These are phyloP conservation scores for Adrianichthys oophorus DNA, from an alignment of 2,797 vertebrate species.

Conservation along the genomic window DNA sequence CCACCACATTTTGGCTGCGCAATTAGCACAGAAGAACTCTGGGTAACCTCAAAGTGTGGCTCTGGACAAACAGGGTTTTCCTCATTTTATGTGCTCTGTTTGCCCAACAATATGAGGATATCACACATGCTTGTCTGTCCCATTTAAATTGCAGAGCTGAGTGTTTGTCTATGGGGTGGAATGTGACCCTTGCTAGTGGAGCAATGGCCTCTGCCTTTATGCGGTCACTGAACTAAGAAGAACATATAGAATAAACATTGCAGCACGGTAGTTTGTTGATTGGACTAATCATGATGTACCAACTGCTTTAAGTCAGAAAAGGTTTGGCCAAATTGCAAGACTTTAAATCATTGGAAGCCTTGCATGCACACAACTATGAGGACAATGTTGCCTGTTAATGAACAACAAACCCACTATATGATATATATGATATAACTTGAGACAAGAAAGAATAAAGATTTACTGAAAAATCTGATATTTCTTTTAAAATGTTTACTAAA, in stretches of 20 bases:
- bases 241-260: slow-evolving; percentile 70
- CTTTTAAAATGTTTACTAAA: too few relatives aligned
- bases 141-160: slow-evolving; percentile 57
- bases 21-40: slow-evolving; percentile 30
- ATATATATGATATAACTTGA: too few relatives aligned
- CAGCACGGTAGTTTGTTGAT: slow-evolving; percentile 41
- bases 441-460: too few relatives aligned
- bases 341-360: too few relatives aligned
- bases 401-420: too few relatives aligned
- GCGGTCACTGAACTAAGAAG: slow-evolving; percentile 53
- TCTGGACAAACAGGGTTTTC: slow-evolving; percentile 41
- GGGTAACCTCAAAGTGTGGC: slow-evolving; percentile 32
- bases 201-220: slow-evolving; percentile 47
- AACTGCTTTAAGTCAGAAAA: slow-evolving; percentile 30
- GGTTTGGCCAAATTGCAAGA: background rate
- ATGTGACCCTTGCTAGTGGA: slow-evolving; percentile 49
- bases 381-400: too few relatives aligned
- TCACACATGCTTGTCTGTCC: slow-evolving; percentile 49
- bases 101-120: slow-evolving; percentile 53
- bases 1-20: slow-evolving; percentile 27
- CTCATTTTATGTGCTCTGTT: slow-evolving; percentile 50
- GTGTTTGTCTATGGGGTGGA: slow-evolving; percentile 71
- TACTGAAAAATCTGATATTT: too few relatives aligned
- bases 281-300: slow-evolving; percentile 49
- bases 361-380: too few relatives aligned